These are phyloP conservation scores for Clarias gariepinus DNA, from an alignment of 2,113 vertebrate genomes.

Conservation along the genomic window DNA sequence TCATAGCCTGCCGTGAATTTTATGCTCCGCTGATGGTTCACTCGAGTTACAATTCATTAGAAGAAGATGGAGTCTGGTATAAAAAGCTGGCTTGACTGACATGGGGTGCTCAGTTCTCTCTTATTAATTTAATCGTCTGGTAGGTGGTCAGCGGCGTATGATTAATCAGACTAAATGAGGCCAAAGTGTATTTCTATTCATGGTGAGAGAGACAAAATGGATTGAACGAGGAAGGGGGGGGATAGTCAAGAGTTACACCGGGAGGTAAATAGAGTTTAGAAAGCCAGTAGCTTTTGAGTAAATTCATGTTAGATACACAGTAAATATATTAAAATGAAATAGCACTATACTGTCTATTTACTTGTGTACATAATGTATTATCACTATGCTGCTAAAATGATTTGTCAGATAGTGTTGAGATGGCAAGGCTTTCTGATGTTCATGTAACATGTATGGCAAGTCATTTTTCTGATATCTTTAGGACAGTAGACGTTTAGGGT, in stretches of 20 bases:
- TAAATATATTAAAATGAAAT: not conserved
- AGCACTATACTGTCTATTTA: not conserved
- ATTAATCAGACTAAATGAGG: slow-evolving; percentile 51
- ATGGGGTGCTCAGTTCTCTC: not conserved
- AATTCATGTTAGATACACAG: not conserved
- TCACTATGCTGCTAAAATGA: not conserved
- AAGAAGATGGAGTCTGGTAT: not conserved
- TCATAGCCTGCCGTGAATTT: not conserved
- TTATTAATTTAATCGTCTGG: slow-evolving; percentile 42
- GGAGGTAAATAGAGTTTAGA: slow-evolving; percentile 10
- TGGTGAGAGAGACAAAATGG: slow-evolving; percentile 26
- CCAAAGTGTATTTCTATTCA: slow-evolving; percentile 36
- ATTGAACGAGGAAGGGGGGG: slow-evolving; percentile 18
- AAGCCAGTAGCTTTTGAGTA: not conserved
- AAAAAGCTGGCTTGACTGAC: slow-evolving; percentile 3
- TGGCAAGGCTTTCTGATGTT: not conserved
- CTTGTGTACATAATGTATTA: not conserved
- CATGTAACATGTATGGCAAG: not conserved
- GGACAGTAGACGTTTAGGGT: too few relatives aligned
- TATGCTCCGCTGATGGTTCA: not conserved
- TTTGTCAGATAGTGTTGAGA: not conserved
- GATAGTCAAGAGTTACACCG: slow-evolving; percentile 43
- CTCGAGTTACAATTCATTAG: slow-evolving; percentile 1
- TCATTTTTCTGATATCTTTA: not conserved
- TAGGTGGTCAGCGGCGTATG: slow-evolving; percentile 42